These are phyloP conservation scores for Anniella stebbinsi DNA, from an alignment of 2,797 vertebrate species.

Conservation along the genomic window DNA sequence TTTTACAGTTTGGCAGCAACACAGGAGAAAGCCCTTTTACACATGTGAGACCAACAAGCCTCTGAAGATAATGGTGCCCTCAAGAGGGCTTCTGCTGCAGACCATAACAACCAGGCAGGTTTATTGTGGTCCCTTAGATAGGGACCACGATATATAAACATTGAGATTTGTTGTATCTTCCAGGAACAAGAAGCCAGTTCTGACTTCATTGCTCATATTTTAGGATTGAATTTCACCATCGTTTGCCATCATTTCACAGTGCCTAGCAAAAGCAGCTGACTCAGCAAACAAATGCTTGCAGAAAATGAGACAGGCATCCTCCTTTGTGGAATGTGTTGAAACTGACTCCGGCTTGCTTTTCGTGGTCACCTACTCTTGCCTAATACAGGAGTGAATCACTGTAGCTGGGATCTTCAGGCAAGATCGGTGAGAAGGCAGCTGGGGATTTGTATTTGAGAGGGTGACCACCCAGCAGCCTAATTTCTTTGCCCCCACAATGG, in stretches of 20 bases:
- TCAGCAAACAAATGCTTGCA: not conserved
- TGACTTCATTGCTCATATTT: not conserved
- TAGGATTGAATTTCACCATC: not conserved
- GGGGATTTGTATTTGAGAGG: conserved; percentile 70
- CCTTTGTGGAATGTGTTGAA: not conserved
- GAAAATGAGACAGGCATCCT: not conserved
- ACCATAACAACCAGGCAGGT: too few relatives aligned
- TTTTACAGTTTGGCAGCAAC: too few relatives aligned
- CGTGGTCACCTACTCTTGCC: not conserved
- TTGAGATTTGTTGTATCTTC: not conserved
- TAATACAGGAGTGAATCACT: conserved; percentile 8
- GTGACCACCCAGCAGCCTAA: conserved; percentile 58
- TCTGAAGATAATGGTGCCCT: too few relatives aligned
- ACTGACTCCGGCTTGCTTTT: not conserved
- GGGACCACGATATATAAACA: too few relatives aligned
- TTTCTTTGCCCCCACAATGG: conserved; percentile 61
- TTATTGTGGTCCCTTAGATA: too few relatives aligned
- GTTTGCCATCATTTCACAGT: not conserved
- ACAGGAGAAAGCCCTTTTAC: too few relatives aligned
- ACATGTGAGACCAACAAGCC: too few relatives aligned
- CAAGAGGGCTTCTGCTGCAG: too few relatives aligned
- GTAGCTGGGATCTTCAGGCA: conserved; percentile 66
- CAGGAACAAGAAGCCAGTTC: not conserved
- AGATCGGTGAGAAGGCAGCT: conserved; percentile 76
- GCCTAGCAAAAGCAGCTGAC: not conserved